phyloP scores from a whole-genome alignment of 2,797 vertebrate genomes.

The Cephalopachus bancanus region DNA sequence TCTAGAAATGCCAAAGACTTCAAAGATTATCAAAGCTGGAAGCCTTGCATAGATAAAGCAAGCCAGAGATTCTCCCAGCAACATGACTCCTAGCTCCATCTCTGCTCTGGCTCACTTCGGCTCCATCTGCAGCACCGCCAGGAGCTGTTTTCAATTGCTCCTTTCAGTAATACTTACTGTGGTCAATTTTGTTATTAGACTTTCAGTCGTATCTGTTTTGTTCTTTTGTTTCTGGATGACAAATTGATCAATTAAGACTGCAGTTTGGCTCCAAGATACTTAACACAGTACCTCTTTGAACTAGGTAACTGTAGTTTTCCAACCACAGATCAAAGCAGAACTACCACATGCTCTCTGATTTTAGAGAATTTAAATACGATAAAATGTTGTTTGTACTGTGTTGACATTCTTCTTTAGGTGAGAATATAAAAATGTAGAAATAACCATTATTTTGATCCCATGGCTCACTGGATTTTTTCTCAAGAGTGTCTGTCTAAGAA shows the following conservation, averaged over 20 bases:
- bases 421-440: not conserved
- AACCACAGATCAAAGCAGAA: conserved; percentile 22
- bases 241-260: not conserved
- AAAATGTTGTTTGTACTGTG: not conserved
- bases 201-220: not conserved
- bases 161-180: not conserved
- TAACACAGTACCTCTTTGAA: not conserved
- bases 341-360: not conserved
- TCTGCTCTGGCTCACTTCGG: not conserved
- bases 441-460: not conserved
- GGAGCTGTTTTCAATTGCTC: not conserved
- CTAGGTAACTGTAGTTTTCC: not conserved
- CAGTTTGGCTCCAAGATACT: not conserved
- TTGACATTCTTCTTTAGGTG: not conserved
- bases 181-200: not conserved
- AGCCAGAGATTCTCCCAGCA: not conserved
- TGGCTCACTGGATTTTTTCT: not conserved
- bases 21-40: not conserved
- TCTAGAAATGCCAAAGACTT: not conserved
- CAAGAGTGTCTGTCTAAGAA: not conserved
- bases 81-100: too few relatives aligned
- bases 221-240: not conserved
- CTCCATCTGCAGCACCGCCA: not conserved
- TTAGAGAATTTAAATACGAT: conserved; percentile 8
- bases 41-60: not conserved